Percentiles rank a stretch among this genome's conserved stretches.
phyloP scores from a whole-genome alignment of 2,113 vertebrate species.

The Oryzias celebensis region DNA sequence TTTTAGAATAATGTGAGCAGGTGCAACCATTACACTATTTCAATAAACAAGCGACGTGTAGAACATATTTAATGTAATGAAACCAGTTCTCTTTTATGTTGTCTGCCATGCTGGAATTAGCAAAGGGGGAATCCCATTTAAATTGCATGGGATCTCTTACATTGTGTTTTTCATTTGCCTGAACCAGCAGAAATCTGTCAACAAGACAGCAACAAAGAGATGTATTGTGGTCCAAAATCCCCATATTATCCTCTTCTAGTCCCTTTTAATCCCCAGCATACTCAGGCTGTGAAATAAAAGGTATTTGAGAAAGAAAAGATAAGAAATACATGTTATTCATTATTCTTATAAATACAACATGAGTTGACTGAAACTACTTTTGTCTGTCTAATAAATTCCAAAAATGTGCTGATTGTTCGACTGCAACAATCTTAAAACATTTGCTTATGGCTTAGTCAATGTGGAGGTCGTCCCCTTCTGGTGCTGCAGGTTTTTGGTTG shows the following conservation, averaged over 20 bases:
- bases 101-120: not conserved
- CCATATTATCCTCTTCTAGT: not conserved
- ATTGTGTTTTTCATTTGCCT: slow-evolving; percentile 1
- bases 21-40: too few relatives aligned
- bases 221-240: not conserved
- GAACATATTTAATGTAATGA: too few relatives aligned
- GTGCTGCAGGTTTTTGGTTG: too few relatives aligned
- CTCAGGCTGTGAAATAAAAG: not conserved
- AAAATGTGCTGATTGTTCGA: not conserved
- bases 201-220: slow-evolving; percentile 11
- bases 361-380: not conserved
- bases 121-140: slow-evolving; percentile 21
- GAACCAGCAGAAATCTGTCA: slow-evolving; percentile 17
- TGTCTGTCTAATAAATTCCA: not conserved
- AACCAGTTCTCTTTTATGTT: too few relatives aligned
- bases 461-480: too few relatives aligned
- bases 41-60: too few relatives aligned
- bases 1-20: too few relatives aligned
- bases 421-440: not conserved
- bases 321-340: not conserved
- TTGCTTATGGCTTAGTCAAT: too few relatives aligned
- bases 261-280: not conserved
- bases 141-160: slow-evolving; percentile 24
- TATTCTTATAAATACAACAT: not conserved
- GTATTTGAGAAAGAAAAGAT: not conserved